Evolutionary conservation across 53 echinoderm and acorn worm genomes (phyloP).

Genomic region (Apostichopus leukothele): DNA sequence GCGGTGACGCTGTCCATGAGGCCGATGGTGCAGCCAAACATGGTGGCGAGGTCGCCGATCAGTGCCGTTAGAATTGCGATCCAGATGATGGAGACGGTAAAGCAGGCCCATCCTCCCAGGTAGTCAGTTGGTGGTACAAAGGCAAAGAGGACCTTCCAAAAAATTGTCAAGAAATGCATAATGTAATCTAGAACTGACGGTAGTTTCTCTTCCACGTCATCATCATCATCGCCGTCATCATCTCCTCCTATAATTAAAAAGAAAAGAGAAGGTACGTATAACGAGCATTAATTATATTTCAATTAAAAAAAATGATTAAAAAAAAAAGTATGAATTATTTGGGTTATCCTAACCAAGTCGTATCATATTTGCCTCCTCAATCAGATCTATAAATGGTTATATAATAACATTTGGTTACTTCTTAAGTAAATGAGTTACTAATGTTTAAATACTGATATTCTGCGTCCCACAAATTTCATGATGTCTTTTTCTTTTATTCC

Average conservation of each 20-base stretch:
- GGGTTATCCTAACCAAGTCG: no score
- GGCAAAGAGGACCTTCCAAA: constrained; percentile 99
- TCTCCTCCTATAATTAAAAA: constrained; percentile 12
- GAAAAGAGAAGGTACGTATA: not conserved
- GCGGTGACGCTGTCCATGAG: constrained; percentile 86
- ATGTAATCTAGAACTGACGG: constrained; percentile 97
- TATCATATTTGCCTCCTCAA: no score
- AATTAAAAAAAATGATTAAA: no score
- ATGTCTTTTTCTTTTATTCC: no score
- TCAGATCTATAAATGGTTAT: no score
- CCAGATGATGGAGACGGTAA: constrained; percentile 73
- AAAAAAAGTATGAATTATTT: no score
- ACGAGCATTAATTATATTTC: no score
- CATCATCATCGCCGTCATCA: constrained; percentile 68
- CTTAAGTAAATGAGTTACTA: no score
- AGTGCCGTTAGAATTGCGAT: constrained; percentile 84
- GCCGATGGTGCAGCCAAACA: constrained; percentile 93
- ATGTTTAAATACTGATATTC: no score
- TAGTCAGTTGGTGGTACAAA: constrained; percentile 92
- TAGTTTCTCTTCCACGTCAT: constrained; percentile 84
- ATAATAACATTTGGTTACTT: no score
- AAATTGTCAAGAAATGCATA: constrained; percentile 99
- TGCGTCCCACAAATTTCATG: no score
- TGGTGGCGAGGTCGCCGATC: constrained; percentile 84
- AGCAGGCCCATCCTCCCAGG: constrained; percentile 91